Conservation (phyloP, 2,888 invertebrate species). For the Cantharis nigra region DNA sequence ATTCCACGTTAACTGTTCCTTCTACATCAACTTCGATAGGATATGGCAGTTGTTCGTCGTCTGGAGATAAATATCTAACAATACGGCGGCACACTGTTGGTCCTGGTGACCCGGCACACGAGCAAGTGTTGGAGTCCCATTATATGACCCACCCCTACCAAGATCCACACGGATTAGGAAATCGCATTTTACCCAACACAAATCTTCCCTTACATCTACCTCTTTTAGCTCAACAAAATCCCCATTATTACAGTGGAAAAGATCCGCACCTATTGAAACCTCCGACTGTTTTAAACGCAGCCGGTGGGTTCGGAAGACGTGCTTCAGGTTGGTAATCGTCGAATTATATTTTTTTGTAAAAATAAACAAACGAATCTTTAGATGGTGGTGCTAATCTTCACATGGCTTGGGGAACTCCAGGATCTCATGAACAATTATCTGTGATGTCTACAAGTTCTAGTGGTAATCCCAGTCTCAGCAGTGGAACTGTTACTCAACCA, state of each 20-base stretch:
- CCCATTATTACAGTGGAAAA: conserved; percentile 84
- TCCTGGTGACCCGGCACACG: conserved; percentile 86
- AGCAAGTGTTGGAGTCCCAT: conserved; percentile 68
- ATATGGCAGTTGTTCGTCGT: conserved; percentile 42
- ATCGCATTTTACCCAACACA: conserved; percentile 71
- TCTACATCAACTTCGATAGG: conserved; percentile 43
- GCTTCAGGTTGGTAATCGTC: conserved; percentile 67
- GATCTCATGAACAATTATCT: conserved; percentile 57
- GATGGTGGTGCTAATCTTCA: conserved; percentile 95
- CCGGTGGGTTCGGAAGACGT: conserved; percentile 83
- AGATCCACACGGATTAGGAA: conserved; percentile 48
- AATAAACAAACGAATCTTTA: background rate
- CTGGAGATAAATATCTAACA: conserved; percentile 61
- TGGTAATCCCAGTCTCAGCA: conserved; percentile 58
- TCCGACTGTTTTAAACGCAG: conserved; percentile 86
- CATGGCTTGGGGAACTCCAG: conserved; percentile 60
- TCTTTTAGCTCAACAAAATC: conserved; percentile 80
- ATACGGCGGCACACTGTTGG: conserved; percentile 91
- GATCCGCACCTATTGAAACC: conserved; percentile 93
- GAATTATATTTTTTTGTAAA: background rate
- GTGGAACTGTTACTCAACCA: conserved; percentile 56
- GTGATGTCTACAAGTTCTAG: conserved; percentile 58
- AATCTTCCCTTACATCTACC: conserved; percentile 86
- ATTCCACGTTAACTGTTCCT: conserved; percentile 46
- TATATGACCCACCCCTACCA: conserved; percentile 54